Base-by-base conservation (phyloP, 2,113 vertebrate species). In the Aptenodytes patagonicus region DNA sequence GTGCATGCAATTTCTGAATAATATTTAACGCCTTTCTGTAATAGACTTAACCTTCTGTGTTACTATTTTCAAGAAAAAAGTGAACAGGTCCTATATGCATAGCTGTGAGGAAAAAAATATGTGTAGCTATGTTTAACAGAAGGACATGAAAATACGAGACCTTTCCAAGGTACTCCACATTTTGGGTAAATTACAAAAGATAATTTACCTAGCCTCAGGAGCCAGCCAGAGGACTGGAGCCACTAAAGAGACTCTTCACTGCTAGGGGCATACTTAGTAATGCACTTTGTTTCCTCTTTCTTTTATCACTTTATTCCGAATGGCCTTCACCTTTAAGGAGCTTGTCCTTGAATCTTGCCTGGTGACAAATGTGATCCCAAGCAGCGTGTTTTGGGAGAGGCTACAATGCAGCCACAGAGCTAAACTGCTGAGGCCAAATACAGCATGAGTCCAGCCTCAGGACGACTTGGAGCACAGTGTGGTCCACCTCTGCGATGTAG, bases 391-490 rank as follows among this genome's bases (percentile, higher is more conserved):
- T 19, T 36, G 34, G 36, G 57, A 65, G 25, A 71, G 36, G 22
- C 55, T 49, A 5, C 26, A n/a, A 3, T 11, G 68, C 29, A 68
- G 47, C 54, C 62, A 7, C 21, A 22, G 46, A 8, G 52, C 51
- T 34, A 5, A 46, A n/a, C 20, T 3, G 0, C 29, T 69, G 5
- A 2, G 13, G 34, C 24, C 15, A 10, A 24, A 11, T 17, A 38
- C 46, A 70, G 26, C 25, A 2, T 2, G 2, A 69, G 20, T 31
- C 68, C 29, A 21, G 31, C 49, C n/a, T 32, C n/a, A 17, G 62
- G 32, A 34, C 13, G 18, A 4, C 40, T 32, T 1, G 4, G 36
- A 21, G n/a, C 40, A 20, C 1, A 0, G 34, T 18, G 36, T 17
- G 54, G 28, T 26, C 49, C 11, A 9, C 40, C 31, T 31, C 24